Evolutionary conservation across 2,888 invertebrate genomes (phyloP), one percentile per base, ranked within the genome.

Genomic region (Hypomecis atomaria): DNA sequence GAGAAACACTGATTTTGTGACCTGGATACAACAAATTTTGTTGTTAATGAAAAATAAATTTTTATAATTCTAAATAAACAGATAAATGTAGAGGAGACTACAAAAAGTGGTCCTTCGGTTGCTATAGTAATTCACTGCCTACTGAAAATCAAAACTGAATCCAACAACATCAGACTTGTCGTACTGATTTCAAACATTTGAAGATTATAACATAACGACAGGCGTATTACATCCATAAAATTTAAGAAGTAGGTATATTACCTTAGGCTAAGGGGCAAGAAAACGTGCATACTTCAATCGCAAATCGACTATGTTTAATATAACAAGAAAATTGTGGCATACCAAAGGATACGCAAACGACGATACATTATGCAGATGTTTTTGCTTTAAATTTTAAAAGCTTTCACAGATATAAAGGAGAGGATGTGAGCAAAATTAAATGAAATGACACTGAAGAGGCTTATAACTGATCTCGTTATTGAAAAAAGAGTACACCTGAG

Each of bases 401-500:
- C 72, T 76, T 76, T 79, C 78, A 78, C 61, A 71, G 66, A 66
- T 66, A 70, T 70, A 73, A 65, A 65, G 53, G 59, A 74, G 70
- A 70, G 70, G 71, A 71, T 71, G 65, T 62, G 67, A 65, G 69
- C 70, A 72, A n/a, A n/a, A n/a, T n/a, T n/a, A n/a, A 72, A 74
- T 73, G 72, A 76, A 77, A 76, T 76, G 77, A 74, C 77, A 80
- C 79, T 81, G 78, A 79, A 84, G 83, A 85, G 83, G 84, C 75
- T 81, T 82, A 81, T 76, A 77, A 74, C 74, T 77, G 72, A 78
- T 73, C 74, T 78, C 71, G 74, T 78, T 78, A 78, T 84, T 84
- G 77, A 82, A 62, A 79, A 23, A 81, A 78, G 77, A 78, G 79
- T 78, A 74, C 89, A 90, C 90, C 91, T 91, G 91, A 88, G 78